Evolutionary conservation across 2,888 invertebrate species (phyloP).

Genomic region (Drosophila vallismaia): DNA sequence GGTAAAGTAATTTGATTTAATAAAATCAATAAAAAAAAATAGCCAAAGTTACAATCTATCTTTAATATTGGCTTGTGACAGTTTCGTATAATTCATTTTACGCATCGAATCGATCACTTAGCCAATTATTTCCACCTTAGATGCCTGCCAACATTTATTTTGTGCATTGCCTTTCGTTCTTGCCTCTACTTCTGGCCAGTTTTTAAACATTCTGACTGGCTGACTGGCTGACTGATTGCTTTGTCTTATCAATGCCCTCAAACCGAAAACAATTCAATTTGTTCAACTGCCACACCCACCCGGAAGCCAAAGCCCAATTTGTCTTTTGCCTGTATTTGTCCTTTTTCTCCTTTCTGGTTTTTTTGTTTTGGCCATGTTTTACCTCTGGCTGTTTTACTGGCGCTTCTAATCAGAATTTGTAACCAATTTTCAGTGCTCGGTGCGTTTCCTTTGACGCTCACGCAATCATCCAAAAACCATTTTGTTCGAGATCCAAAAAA

Average conservation of each 20-base stretch:
- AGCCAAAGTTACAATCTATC: not conserved
- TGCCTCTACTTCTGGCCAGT: slow-evolving; percentile 31
- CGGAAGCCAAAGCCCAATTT: slow-evolving; percentile 28
- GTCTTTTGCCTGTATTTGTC: slow-evolving; percentile 29
- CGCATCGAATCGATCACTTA: slow-evolving; percentile 56
- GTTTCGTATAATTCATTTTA: slow-evolving; percentile 13
- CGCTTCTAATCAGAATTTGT: slow-evolving; percentile 78
- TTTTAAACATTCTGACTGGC: slow-evolving; percentile 22
- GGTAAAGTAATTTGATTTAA: not conserved
- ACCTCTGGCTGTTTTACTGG: slow-evolving; percentile 57
- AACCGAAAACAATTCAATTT: slow-evolving; percentile 75
- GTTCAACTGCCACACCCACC: slow-evolving; percentile 63
- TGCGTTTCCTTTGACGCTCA: slow-evolving; percentile 71
- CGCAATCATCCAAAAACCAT: slow-evolving; percentile 62
- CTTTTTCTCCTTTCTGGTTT: not conserved
- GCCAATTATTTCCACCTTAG: slow-evolving; percentile 58
- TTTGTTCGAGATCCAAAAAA: slow-evolving; percentile 32
- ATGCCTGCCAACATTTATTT: slow-evolving; percentile 42
- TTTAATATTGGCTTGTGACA: not conserved
- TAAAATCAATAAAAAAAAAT: not conserved
- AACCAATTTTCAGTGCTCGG: slow-evolving; percentile 71
- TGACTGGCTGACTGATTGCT: slow-evolving; percentile 70
- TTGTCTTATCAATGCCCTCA: slow-evolving; percentile 69
- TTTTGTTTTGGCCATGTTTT: slow-evolving; percentile 39
- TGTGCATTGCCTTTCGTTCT: slow-evolving; percentile 15